Evolutionary conservation across 2,113 vertebrate genomes (phyloP).

Genomic region (Marcusenius ussheri): DNA sequence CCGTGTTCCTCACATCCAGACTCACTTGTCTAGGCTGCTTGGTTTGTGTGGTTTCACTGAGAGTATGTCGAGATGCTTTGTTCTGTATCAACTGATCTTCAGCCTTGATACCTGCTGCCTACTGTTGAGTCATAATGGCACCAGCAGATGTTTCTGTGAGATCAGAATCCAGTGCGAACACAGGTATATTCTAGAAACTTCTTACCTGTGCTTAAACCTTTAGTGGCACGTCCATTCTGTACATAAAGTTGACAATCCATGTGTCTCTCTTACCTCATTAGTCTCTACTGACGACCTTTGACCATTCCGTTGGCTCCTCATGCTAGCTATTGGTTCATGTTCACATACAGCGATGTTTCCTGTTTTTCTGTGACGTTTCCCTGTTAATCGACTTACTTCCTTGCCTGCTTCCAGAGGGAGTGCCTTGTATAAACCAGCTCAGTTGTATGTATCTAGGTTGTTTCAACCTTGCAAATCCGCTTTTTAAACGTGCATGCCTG

Average conservation of each 20-base stretch:
- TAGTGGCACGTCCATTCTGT: not conserved
- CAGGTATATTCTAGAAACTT: not conserved
- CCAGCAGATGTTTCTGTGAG: not conserved
- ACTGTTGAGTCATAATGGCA: not conserved
- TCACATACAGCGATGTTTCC: not conserved
- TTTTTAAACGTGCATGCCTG: slow-evolving; percentile 57
- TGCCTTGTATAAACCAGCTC: slow-evolving; percentile 67
- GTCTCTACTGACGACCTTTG: not conserved
- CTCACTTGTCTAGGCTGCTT: not conserved
- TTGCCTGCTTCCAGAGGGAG: slow-evolving; percentile 64
- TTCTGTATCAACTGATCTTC: not conserved
- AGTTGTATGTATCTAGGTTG: slow-evolving; percentile 70
- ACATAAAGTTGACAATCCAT: too few species aligned
- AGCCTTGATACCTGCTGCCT: not conserved
- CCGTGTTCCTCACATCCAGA: not conserved
- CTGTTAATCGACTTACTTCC: slow-evolving; percentile 53
- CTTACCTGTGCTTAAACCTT: not conserved
- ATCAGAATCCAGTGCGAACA: not conserved
- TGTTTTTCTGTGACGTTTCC: not conserved
- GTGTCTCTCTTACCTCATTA: not conserved
- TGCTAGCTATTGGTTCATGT: not conserved
- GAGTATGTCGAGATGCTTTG: not conserved
- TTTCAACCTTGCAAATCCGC: slow-evolving; percentile 53
- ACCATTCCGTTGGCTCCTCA: not conserved
- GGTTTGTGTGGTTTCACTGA: not conserved